These are phyloP conservation scores for Diadumene lineata DNA, from an alignment of 92 coral and sea anemone genomes.

Conservation along the genomic window DNA sequence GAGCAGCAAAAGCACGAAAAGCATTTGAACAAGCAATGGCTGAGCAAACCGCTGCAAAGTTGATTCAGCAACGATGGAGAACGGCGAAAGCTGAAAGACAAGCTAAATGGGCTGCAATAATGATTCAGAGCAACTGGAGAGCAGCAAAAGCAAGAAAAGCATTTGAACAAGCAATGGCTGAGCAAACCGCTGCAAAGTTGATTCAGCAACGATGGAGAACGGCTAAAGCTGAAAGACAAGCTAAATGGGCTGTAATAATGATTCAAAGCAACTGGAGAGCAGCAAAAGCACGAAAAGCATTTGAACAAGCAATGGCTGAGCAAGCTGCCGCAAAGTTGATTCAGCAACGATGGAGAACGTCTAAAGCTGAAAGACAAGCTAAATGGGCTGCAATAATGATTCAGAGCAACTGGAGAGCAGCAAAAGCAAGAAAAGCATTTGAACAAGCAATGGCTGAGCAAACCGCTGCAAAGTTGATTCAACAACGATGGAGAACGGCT, in stretches of 20 bases:
- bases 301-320: background rate
- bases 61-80: background rate
- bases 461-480: background rate
- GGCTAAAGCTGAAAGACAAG: background rate
- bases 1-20: background rate
- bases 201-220: background rate
- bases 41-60: background rate
- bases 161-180: background rate
- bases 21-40: background rate
- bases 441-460: background rate
- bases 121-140: slow-evolving; percentile 4
- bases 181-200: background rate
- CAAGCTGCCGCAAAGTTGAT: background rate
- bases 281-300: background rate
- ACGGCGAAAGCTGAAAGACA: background rate
- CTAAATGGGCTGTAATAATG: background rate
- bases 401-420: background rate
- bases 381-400: background rate
- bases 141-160: background rate
- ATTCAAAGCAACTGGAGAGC: background rate
- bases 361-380: background rate
- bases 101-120: background rate
- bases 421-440: background rate
- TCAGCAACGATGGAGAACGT: background rate
- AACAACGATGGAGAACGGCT: background rate